These are phyloP conservation scores for Metellina segmentata DNA, from an alignment of 2,888 invertebrate genomes.

Conservation along the genomic window DNA sequence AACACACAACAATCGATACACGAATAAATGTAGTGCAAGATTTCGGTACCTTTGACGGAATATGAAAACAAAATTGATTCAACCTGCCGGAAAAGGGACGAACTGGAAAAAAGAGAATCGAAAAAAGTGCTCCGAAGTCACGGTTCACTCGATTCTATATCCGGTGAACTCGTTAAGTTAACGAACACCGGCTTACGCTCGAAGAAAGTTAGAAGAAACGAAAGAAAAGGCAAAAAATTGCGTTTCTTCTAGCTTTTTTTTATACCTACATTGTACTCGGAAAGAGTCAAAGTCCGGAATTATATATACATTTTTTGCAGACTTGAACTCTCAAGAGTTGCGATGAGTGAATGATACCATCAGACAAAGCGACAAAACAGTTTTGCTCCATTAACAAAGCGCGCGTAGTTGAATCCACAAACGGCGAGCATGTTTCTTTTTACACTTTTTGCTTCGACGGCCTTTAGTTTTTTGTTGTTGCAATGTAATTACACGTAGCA, in stretches of 20 bases:
- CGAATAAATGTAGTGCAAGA: too few relatives aligned
- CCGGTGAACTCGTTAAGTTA: slow-evolving; percentile 28
- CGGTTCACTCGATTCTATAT: slow-evolving; percentile 23
- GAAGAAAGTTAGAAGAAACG: not conserved
- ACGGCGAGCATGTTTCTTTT: not conserved
- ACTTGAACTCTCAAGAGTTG: not conserved
- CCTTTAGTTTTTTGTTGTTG: not conserved
- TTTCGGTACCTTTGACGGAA: not conserved
- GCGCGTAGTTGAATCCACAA: not conserved
- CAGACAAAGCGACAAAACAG: not conserved
- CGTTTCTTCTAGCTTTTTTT: not conserved
- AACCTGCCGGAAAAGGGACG: not conserved
- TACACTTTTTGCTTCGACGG: not conserved
- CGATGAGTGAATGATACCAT: not conserved
- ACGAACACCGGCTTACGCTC: slow-evolving; percentile 9
- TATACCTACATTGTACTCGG: not conserved
- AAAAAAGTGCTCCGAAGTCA: not conserved
- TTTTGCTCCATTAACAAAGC: slow-evolving; percentile 11
- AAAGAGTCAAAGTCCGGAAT: not conserved
- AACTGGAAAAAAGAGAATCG: not conserved
- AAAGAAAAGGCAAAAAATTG: not conserved
- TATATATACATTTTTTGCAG: not conserved
- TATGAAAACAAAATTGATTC: not conserved
- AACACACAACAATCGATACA: too few relatives aligned
- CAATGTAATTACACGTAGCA: not conserved